phyloP scores from a whole-genome alignment of 1,140 invertebrate genomes.

The Sinella curviseta region DNA sequence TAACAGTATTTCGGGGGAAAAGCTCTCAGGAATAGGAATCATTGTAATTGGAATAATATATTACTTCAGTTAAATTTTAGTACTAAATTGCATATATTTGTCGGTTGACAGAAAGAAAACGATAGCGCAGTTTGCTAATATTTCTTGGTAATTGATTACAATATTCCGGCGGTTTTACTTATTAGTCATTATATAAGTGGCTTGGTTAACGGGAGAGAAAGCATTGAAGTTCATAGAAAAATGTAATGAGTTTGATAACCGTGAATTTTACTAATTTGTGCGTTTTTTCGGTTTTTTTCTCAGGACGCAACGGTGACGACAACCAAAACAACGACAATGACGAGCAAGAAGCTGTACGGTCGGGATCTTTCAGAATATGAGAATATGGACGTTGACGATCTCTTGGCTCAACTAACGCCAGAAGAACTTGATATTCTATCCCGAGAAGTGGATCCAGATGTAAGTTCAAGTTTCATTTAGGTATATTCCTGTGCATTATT shows the following conservation, averaged over 20 bases:
- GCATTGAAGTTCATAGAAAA: neutral
- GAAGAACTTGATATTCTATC: slow-evolving; percentile 97
- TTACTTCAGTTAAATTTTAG: too few species aligned
- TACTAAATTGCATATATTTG: too few species aligned
- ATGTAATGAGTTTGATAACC: neutral
- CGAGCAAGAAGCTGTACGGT: slow-evolving; percentile 84
- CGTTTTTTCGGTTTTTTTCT: slow-evolving; percentile 52
- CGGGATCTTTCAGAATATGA: slow-evolving; percentile 91
- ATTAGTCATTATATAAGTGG: too few species aligned
- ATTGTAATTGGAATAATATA: too few species aligned
- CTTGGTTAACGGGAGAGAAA: neutral
- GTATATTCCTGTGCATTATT: neutral
- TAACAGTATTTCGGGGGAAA: neutral
- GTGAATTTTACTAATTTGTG: neutral
- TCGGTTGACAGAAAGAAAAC: too few species aligned
- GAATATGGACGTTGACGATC: slow-evolving; percentile 93
- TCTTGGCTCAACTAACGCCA: slow-evolving; percentile 87
- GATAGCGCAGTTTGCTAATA: too few species aligned
- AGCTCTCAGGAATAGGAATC: neutral
- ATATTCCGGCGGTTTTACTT: too few species aligned
- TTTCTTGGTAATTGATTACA: too few species aligned
- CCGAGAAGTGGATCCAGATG: slow-evolving; percentile 98
- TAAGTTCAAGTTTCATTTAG: slow-evolving; percentile 62
- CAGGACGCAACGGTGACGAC: slow-evolving; percentile 77
- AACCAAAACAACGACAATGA: slow-evolving; percentile 83